Evolutionary conservation across 2,888 invertebrate genomes (phyloP), one percentile per base, ranked within the genome.

Genomic region (Trachelus stipa): DNA sequence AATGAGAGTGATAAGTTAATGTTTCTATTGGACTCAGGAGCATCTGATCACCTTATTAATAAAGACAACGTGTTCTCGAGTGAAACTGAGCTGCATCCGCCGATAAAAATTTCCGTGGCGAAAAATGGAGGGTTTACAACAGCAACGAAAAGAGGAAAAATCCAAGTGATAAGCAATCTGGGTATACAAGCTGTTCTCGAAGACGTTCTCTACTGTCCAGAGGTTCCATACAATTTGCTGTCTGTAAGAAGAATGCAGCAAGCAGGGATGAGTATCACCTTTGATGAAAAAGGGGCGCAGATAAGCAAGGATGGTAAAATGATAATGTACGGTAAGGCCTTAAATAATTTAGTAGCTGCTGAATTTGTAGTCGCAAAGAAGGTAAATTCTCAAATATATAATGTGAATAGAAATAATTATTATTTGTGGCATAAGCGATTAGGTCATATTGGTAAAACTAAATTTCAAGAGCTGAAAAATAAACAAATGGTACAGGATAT

Each of bases 381-480:
- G 35, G 35, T 77, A n/a, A 77, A 77, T 30, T 56, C 31, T 68
- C 35, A 69, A 73, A 69, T 77, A 77, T 80, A 79, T 76, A 82
- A 74, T 77, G 68, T 76, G 12, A 30, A 23, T 56, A 76, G 74
- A 74, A 80, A 79, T 77, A 77, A 78, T 74, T 87, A 87, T 79
- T 76, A 86, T 77, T 77, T 85, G 73, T 88, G 85, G 87, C 86
- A 87, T 84, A 79, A 85, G 80, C 81, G 87, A 15, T 83, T 88
- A 74, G 86, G 85, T 34, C 86, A 88, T 73, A 84, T 87, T n/a
- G 79, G 84, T 79, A 85, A 84, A 80, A 56, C 56, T 76, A 87
- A 85, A 76, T 85, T 86, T 76, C 30, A 82, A 11, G 77, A 82
- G 79, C 73, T 74, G n/a, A 73, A 74, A 68, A 77, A 77, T 56